A percentile compares a stretch with the other conserved stretches of the same genome.
These are phyloP conservation scores for Carassius gibelio DNA, from an alignment of 2,113 vertebrate genomes.

Conservation along the genomic window DNA sequence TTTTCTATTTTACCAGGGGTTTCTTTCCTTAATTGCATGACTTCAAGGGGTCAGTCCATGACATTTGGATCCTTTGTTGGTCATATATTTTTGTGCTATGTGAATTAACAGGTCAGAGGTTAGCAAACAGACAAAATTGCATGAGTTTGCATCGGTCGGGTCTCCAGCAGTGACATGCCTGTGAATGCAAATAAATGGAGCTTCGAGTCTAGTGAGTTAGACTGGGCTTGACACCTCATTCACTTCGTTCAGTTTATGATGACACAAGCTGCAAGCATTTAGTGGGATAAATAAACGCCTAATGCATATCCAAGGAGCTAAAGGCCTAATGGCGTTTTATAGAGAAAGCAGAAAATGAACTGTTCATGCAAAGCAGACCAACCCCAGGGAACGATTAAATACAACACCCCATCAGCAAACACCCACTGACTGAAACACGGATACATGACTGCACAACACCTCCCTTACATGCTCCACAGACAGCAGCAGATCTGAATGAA, in stretches of 20 bases:
- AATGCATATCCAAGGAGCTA: not conserved
- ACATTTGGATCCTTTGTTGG: not conserved
- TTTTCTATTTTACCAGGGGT: not conserved
- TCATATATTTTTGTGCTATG: not conserved
- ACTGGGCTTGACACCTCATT: not conserved
- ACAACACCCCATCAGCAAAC: constrained; percentile 4
- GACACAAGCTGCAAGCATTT: constrained; percentile 8
- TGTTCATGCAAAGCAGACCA: not conserved
- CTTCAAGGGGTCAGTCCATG: not conserved
- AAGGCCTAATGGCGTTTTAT: not conserved
- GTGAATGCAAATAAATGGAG: not conserved
- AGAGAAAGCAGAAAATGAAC: not conserved
- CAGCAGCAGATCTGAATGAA: not conserved
- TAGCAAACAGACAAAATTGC: not conserved
- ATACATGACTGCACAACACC: constrained; percentile 19
- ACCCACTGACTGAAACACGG: not conserved
- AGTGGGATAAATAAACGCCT: constrained; percentile 2
- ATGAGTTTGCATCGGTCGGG: not conserved
- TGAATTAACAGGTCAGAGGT: not conserved
- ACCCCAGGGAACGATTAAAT: not conserved
- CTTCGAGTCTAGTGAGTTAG: not conserved
- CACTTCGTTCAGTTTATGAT: not conserved
- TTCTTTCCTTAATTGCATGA: not conserved
- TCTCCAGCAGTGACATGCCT: not conserved
- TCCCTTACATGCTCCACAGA: not conserved